These are phyloP conservation scores for Spea hammondii DNA, from an alignment of 2,797 vertebrate genomes.

Conservation along the genomic window DNA sequence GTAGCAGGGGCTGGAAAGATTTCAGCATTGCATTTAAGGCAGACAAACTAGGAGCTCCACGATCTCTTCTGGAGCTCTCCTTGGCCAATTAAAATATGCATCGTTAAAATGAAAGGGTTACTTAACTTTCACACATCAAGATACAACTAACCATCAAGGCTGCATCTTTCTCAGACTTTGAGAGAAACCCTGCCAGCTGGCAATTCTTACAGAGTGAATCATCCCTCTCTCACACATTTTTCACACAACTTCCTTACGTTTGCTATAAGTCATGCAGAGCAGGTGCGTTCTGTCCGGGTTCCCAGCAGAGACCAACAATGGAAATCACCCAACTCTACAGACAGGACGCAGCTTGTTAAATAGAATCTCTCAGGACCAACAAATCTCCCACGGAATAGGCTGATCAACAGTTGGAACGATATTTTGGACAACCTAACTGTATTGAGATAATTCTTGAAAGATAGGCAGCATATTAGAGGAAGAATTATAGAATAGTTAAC, in stretches of 20 bases:
- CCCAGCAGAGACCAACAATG: slow-evolving; percentile 83
- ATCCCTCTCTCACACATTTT: slow-evolving; percentile 85
- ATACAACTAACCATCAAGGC: slow-evolving; percentile 65
- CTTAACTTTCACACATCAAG: slow-evolving; percentile 58
- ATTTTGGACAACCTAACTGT: slow-evolving; percentile 55
- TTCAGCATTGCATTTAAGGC: background rate
- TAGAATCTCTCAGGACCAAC: slow-evolving; percentile 75
- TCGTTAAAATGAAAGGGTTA: slow-evolving; percentile 61
- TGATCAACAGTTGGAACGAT: slow-evolving; percentile 60
- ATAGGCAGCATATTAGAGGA: slow-evolving; percentile 42
- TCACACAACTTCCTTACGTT: slow-evolving; percentile 84
- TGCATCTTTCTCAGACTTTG: slow-evolving; percentile 67
- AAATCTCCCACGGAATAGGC: slow-evolving; percentile 68
- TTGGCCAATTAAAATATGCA: slow-evolving; percentile 37
- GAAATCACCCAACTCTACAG: slow-evolving; percentile 74
- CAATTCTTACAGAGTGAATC: slow-evolving; percentile 75
- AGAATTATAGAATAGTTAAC: slow-evolving; percentile 21
- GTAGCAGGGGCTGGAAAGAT: slow-evolving; percentile 5
- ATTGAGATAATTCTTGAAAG: slow-evolving; percentile 48
- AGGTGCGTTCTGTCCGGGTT: slow-evolving; percentile 90
- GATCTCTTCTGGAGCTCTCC: background rate
- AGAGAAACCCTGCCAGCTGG: slow-evolving; percentile 77
- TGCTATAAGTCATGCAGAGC: slow-evolving; percentile 81
- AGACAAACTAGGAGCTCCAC: slow-evolving; percentile 3
- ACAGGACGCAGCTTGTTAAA: slow-evolving; percentile 96